A percentile compares a stretch with the other conserved stretches of the same genome.
Conservation (phyloP, 2,888 invertebrate species). For the Scaptomyza flava region DNA sequence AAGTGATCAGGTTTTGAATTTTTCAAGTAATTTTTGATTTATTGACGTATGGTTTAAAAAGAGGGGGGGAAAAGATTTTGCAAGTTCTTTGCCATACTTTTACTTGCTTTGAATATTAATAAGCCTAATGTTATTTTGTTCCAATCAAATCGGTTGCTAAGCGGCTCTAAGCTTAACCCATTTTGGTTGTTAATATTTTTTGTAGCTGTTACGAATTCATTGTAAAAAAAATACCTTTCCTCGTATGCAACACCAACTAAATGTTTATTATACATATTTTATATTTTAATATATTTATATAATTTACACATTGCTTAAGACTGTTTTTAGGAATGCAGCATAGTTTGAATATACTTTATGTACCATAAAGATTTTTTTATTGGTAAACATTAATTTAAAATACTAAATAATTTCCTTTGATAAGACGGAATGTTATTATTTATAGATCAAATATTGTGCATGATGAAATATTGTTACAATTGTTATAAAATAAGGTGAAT, state of each 20-base stretch:
- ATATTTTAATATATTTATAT: not conserved
- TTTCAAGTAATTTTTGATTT: not conserved
- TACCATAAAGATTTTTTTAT: too few species aligned
- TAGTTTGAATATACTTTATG: too few species aligned
- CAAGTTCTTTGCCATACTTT: conserved; percentile 3
- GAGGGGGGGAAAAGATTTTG: not conserved
- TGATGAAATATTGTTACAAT: not conserved
- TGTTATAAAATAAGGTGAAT: not conserved
- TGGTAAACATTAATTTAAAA: too few species aligned
- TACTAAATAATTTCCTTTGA: not conserved
- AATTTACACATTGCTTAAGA: not conserved
- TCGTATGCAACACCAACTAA: not conserved
- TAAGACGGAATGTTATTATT: conserved; percentile 29
- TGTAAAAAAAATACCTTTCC: too few species aligned
- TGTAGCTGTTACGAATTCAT: not conserved
- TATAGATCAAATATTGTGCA: not conserved
- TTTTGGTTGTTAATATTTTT: not conserved
- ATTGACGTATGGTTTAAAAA: not conserved
- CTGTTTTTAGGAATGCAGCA: not conserved
- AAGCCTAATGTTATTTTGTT: too few species aligned
- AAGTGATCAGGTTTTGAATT: not conserved
- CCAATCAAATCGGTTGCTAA: not conserved
- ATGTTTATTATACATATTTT: not conserved
- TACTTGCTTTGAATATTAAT: not conserved
- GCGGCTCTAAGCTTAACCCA: not conserved